Conservation (phyloP, 2,888 invertebrate genomes). For the Dasypolia templi region DNA sequence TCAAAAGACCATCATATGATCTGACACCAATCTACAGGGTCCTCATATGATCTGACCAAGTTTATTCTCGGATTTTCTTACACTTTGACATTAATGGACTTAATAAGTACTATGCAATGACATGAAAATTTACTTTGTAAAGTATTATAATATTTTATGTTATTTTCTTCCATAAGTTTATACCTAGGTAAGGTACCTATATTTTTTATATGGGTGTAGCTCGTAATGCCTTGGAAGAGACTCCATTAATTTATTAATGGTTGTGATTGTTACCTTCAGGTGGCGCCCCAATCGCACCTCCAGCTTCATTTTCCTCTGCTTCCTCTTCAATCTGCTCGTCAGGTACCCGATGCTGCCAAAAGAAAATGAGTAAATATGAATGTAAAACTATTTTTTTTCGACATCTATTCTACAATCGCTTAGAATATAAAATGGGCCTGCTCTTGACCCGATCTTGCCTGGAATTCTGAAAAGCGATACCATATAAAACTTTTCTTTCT, state of each 20-base stretch:
- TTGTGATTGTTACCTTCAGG: slow-evolving; percentile 73
- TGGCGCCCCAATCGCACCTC: slow-evolving; percentile 69
- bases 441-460: background rate
- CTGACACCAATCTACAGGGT: too few species aligned
- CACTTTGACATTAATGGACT: too few species aligned
- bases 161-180: background rate
- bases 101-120: too few species aligned
- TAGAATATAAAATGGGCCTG: background rate
- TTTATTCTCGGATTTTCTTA: too few species aligned
- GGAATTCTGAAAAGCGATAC: background rate
- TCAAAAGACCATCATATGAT: too few species aligned
- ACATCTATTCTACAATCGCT: background rate
- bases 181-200: background rate
- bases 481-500: background rate
- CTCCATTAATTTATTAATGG: background rate
- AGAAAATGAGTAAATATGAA: slow-evolving; percentile 32
- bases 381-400: background rate
- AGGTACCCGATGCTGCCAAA: slow-evolving; percentile 84
- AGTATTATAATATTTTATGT: too few species aligned
- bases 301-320: slow-evolving; percentile 66
- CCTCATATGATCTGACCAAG: too few species aligned
- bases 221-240: background rate
- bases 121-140: too few species aligned
- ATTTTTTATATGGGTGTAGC: background rate
- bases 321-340: slow-evolving; percentile 79